Percentiles rank a stretch among this genome's conserved stretches.
Conservation (phyloP, 2,888 invertebrate species). For the Bombylius major region DNA sequence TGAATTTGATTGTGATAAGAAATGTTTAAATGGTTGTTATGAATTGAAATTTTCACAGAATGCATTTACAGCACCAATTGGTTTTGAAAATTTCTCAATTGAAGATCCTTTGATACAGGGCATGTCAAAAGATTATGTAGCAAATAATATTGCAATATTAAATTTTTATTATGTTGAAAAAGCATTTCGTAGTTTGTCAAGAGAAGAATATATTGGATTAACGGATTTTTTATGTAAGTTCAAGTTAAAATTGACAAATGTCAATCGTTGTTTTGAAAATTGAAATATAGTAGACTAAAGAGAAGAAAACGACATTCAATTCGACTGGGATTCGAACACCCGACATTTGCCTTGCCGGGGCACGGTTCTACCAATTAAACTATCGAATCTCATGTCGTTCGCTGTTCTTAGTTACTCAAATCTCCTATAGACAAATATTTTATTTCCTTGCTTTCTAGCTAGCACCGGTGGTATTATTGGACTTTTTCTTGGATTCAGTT, state of each 20-base stretch:
- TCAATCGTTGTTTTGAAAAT: too few relatives aligned
- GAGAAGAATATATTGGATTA: conserved; percentile 68
- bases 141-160: conserved; percentile 54
- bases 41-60: conserved; percentile 55
- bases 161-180: conserved; percentile 62
- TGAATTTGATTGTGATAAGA: conserved; percentile 22
- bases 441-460: too few relatives aligned
- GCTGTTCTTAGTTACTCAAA: too few relatives aligned
- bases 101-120: conserved; percentile 23
- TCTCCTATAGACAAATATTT: too few relatives aligned
- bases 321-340: too few relatives aligned
- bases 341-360: too few relatives aligned
- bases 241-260: too few relatives aligned
- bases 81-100: conserved; percentile 29
- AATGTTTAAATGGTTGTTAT: conserved; percentile 63
- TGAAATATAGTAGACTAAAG: too few relatives aligned
- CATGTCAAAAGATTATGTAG: conserved; percentile 20
- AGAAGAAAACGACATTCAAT: too few relatives aligned
- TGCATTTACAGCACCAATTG: conserved; percentile 46
- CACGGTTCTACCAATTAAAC: too few relatives aligned
- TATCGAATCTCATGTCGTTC: too few relatives aligned
- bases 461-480: conserved; percentile 69
- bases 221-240: conserved; percentile 74
- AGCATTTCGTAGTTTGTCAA: conserved; percentile 56
- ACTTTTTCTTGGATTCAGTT: conserved; percentile 69